phyloP scores from a whole-genome alignment of 2,797 vertebrate species.

The Pteronotus mesoamericanus region DNA sequence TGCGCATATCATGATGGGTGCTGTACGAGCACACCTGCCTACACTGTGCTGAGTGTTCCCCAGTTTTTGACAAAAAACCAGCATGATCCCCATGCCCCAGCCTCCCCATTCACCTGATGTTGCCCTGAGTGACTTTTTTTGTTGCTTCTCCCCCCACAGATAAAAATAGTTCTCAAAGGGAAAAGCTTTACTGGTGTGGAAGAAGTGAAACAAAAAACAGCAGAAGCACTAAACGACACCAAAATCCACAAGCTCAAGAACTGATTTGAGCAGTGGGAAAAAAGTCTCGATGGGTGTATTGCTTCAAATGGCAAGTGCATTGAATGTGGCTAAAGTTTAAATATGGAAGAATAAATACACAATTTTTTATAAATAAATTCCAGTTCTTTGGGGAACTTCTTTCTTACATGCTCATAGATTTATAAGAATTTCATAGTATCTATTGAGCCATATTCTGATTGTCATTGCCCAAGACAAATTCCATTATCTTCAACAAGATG shows the following conservation, averaged over 20 bases:
- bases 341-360: background rate
- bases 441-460: constrained; percentile 28
- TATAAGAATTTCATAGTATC: background rate
- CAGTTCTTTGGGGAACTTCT: background rate
- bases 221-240: background rate
- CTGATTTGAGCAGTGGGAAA: background rate
- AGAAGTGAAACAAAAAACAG: background rate
- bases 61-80: background rate
- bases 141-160: no score
- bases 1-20: background rate
- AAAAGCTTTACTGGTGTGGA: background rate
- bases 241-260: background rate
- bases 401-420: background rate
- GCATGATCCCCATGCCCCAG: background rate
- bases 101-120: background rate
- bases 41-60: background rate
- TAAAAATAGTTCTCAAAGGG: background rate
- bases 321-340: background rate
- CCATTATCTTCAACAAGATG: constrained; percentile 40
- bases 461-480: constrained; percentile 42
- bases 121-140: background rate
- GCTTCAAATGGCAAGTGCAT: background rate
- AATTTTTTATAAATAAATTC: background rate
- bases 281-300: background rate
- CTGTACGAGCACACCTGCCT: background rate